Conservation (phyloP, 2,888 invertebrate genomes). For the Philereme transversata region DNA sequence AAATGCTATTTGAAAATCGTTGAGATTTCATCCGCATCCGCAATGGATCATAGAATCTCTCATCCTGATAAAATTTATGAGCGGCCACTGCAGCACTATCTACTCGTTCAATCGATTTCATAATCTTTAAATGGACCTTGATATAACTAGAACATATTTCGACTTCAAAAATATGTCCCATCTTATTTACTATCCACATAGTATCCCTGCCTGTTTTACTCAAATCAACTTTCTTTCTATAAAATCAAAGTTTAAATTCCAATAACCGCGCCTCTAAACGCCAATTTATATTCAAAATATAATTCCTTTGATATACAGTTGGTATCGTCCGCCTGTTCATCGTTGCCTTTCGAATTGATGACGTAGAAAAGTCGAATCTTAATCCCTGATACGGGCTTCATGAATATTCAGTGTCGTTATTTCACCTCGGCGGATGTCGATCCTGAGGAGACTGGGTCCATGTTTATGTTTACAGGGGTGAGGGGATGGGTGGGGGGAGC, state of each 20-base stretch:
- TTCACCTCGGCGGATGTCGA: conserved; percentile 79
- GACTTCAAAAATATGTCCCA: no score
- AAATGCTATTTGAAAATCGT: conserved; percentile 6
- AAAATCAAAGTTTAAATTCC: no score
- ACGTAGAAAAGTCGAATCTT: conserved; percentile 77
- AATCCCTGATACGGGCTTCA: conserved; percentile 76
- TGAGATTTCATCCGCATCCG: conserved; percentile 16
- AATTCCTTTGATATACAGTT: conserved; percentile 21
- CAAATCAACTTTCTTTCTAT: no score
- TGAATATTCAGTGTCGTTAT: conserved; percentile 82
- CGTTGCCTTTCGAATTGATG: conserved; percentile 54
- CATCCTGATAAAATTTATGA: conserved; percentile 18
- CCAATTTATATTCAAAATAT: conserved; percentile 30
- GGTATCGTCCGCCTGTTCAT: conserved; percentile 24
- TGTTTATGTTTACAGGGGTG: conserved; percentile 47
- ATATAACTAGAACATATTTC: no score
- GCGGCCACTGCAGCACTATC: conserved; percentile 14
- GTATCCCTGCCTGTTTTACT: no score
- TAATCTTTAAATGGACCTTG: not conserved
- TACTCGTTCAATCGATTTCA: conserved; percentile 1
- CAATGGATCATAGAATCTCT: conserved; percentile 20
- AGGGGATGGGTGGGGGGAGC: conserved; percentile 50
- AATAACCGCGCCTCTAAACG: conserved; percentile 9
- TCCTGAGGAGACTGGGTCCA: conserved; percentile 46
- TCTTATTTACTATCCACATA: no score